Conservation (phyloP, 2,113 vertebrate genomes). For the Megaceryle maxima region DNA sequence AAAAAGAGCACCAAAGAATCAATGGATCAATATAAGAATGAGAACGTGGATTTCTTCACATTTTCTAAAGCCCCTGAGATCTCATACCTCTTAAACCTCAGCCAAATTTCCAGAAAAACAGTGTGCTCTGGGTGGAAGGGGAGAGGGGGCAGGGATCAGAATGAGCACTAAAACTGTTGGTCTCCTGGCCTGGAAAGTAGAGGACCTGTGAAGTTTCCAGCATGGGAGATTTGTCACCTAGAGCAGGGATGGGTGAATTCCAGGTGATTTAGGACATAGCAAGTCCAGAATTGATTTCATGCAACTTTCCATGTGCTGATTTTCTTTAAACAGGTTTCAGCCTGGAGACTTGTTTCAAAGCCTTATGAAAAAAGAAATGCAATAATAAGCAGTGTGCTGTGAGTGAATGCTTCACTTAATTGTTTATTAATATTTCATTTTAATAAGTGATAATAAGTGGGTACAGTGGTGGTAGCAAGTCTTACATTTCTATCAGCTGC, state of each 20-base stretch:
- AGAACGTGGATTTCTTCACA: background rate
- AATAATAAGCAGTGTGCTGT: background rate
- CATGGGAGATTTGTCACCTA: fast-evolving
- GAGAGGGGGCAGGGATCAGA: too few species aligned
- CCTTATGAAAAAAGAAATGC: background rate
- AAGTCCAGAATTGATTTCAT: background rate
- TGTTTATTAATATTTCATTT: background rate
- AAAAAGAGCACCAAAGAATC: background rate
- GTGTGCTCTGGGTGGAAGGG: too few species aligned
- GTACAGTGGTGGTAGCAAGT: background rate
- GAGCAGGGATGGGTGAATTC: background rate
- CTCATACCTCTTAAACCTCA: background rate
- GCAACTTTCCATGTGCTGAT: background rate
- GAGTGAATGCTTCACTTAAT: background rate
- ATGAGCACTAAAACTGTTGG: background rate
- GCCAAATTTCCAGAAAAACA: background rate
- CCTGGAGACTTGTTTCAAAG: background rate
- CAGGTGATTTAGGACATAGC: background rate
- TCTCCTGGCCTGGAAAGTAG: background rate
- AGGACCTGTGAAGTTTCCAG: background rate
- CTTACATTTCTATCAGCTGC: background rate
- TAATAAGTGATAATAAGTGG: background rate
- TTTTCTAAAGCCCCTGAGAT: background rate
- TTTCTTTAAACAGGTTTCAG: background rate
- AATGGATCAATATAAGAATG: background rate